phyloP scores from a whole-genome alignment of 2,797 vertebrate species.

The Hydrocynus forskahlii region DNA sequence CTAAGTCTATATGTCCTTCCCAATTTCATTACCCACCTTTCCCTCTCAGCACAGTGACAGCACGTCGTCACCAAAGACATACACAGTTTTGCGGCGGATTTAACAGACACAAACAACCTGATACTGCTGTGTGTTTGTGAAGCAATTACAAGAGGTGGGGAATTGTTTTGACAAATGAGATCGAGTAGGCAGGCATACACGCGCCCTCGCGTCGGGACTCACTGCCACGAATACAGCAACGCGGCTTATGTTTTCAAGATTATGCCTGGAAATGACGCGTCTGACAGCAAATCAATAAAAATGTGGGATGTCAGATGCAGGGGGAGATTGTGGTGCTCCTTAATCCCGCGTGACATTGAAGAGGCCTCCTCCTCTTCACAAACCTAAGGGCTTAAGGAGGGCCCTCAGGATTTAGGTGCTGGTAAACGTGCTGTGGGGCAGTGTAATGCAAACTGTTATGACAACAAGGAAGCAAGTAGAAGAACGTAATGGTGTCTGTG shows the following conservation, averaged over 20 bases:
- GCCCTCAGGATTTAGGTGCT: conserved; percentile 12
- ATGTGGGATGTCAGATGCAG: conserved; percentile 43
- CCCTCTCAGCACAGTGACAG: conserved; percentile 34
- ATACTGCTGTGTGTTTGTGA: conserved; percentile 53
- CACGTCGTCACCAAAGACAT: conserved; percentile 31
- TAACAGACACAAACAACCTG: conserved; percentile 54
- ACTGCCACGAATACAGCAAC: conserved; percentile 66
- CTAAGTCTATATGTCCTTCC: conserved; percentile 20
- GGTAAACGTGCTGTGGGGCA: conserved; percentile 19
- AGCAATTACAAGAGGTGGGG: conserved; percentile 55
- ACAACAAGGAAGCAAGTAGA: background rate
- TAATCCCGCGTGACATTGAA: conserved; percentile 72
- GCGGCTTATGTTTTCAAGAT: conserved; percentile 69
- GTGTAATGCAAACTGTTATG: background rate
- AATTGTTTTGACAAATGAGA: conserved; percentile 62
- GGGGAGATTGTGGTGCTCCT: conserved; percentile 52
- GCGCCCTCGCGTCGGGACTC: conserved; percentile 40
- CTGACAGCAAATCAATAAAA: conserved; percentile 73
- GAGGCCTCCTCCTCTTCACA: conserved; percentile 44
- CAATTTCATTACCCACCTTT: conserved; percentile 37
- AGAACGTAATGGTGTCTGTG: background rate
- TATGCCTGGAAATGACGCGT: conserved; percentile 63
- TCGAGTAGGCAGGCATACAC: conserved; percentile 32
- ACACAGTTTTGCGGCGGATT: conserved; percentile 38
- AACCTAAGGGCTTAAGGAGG: conserved; percentile 7